Base-by-base conservation (phyloP, 2,888 invertebrate genomes). In the Eudemis profundana region DNA sequence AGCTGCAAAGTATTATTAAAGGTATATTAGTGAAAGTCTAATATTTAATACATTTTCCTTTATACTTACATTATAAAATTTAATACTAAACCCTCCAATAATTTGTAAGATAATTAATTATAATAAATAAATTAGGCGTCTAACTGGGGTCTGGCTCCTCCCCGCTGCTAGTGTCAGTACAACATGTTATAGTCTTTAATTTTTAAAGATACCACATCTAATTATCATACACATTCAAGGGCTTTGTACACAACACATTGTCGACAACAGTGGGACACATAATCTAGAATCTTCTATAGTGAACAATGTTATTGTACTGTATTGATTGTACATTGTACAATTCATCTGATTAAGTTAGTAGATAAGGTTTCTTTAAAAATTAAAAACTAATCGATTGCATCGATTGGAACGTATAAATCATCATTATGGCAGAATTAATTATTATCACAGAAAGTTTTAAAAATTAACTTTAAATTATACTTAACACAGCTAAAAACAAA, bases 401-500 rank as follows among this genome's bases (percentile, higher is more conserved):
- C 65, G 47, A 60, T 53, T 47, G 51, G 15, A 60, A 46, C 56
- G 53, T 61, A 51, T 63, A 67, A 74, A 70, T 57, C 57, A 53
- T 53, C 53, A 59, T 69, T 75, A 78, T 81, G 82, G 83, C 80
- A 78, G 74, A 81, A 76, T 78, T 73, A 70, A 73, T 75, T 78
- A 77, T 78, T 85, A 86, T 86, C 85, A 86, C 86, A 85, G 85
- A 74, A 78, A 78, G 71, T 73, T 74, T 74, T 71, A 71, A 78
- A 66, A 72, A 74, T 75, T 65, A 65, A 74, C 68, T 67, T 73
- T 72, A 73, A 74, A 72, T 72, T 74, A 72, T 53, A 70, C 44
- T 59, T 71, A 77, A 82, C 81, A 68, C 46, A 51, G 40, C 50
- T 60, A 61, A 57, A 54, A 46, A 65, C 29, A 54, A 61, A 61